Evolutionary conservation across 2,113 vertebrate species (phyloP).

Genomic region (Laterallus jamaicensis): DNA sequence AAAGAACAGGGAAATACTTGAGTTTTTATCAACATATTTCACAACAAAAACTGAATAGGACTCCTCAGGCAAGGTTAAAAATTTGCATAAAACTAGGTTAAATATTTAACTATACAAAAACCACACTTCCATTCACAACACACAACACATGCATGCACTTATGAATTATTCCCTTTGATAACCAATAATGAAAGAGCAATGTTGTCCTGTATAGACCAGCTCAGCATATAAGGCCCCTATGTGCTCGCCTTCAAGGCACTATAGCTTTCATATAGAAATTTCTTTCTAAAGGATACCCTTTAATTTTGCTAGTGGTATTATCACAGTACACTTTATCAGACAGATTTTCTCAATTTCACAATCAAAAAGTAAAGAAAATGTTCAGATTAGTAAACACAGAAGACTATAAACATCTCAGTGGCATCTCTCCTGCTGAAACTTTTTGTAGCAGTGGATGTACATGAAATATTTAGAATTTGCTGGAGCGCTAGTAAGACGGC

Average conservation of each 20-base stretch:
- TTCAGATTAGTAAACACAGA: not conserved
- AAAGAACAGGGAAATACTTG: not conserved
- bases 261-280: not conserved
- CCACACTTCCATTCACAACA: not conserved
- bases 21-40: not conserved
- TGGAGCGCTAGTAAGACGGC: constrained; percentile 30
- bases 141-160: not conserved
- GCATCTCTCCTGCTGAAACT: constrained; percentile 2
- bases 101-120: not conserved
- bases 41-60: not conserved
- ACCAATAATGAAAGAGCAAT: not conserved
- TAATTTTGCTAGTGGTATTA: not conserved
- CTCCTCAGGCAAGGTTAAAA: not conserved
- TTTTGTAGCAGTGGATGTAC: not conserved
- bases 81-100: not conserved
- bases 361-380: not conserved
- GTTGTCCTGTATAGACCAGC: not conserved
- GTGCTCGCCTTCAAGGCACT: not conserved
- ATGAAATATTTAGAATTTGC: constrained; percentile 65
- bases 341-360: not conserved
- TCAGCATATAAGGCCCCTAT: not conserved
- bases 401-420: not conserved
- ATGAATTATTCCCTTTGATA: not conserved
- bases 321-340: not conserved
- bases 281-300: not conserved